These are phyloP conservation scores for Chloebia gouldiae DNA, from an alignment of 2,113 vertebrate genomes.

Conservation along the genomic window DNA sequence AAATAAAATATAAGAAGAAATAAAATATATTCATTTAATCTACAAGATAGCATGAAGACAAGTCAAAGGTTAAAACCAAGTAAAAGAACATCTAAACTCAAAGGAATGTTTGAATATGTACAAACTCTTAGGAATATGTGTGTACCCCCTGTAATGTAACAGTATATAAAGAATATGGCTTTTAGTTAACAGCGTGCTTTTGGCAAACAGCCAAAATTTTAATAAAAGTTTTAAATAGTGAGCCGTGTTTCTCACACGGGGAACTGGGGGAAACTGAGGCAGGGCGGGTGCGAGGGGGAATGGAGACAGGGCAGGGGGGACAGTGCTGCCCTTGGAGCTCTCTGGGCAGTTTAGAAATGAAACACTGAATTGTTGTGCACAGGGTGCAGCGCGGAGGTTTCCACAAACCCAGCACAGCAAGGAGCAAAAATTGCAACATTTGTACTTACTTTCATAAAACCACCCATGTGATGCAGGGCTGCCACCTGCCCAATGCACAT, in stretches of 20 bases:
- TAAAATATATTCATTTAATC: neutral
- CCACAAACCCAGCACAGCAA: neutral
- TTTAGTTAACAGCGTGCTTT: neutral
- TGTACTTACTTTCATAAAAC: neutral
- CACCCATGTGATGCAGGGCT: neutral
- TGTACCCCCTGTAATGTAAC: neutral
- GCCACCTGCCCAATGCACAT: neutral
- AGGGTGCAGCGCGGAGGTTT: fast-evolving
- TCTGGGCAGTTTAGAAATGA: neutral
- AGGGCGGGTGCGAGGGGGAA: neutral
- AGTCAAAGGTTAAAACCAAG: neutral
- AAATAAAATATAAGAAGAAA: neutral
- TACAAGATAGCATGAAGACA: neutral
- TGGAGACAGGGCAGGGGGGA: neutral
- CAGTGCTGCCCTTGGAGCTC: neutral
- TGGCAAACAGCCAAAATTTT: neutral
- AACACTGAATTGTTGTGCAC: too few relatives aligned
- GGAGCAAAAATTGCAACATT: neutral
- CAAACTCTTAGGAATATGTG: neutral
- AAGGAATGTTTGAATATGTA: neutral
- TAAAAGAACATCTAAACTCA: neutral
- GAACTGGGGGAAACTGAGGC: neutral
- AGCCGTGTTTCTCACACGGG: neutral
- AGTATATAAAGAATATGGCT: neutral
- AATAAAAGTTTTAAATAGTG: neutral